Conservation (phyloP, 2,113 vertebrate genomes). For the Pygoscelis antarcticus region DNA sequence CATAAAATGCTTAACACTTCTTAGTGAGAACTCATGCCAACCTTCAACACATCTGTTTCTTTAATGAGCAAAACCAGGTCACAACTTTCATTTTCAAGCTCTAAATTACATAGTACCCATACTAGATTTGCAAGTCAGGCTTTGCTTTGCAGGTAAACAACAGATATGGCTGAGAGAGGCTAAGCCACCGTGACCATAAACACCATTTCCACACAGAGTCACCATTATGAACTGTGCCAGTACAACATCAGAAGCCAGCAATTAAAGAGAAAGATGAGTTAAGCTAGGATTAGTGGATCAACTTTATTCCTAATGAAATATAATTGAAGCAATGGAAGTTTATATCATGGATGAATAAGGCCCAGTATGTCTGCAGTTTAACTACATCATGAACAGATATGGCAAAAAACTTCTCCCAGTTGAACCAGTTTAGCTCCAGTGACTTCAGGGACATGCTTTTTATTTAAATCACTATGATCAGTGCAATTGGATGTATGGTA, state of each 20-base stretch:
- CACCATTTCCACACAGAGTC: not conserved
- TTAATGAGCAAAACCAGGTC: not conserved
- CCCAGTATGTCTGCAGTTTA: not conserved
- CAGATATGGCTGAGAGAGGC: not conserved
- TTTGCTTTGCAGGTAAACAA: not conserved
- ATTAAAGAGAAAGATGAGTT: not conserved
- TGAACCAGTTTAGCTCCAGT: not conserved
- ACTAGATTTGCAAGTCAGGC: not conserved
- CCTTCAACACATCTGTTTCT: not conserved
- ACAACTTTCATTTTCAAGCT: not conserved
- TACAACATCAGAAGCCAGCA: not conserved
- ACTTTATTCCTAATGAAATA: not conserved
- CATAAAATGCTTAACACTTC: not conserved
- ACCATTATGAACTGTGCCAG: not conserved
- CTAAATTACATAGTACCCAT: not conserved
- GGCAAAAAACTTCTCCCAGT: not conserved
- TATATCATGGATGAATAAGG: not conserved
- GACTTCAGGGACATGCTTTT: not conserved
- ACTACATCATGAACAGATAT: not conserved
- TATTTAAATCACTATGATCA: not conserved
- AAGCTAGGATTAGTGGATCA: not conserved
- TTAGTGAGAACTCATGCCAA: not conserved
- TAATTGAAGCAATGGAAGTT: not conserved
- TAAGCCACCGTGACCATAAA: not conserved
- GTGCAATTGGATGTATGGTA: not conserved